A percentile compares a stretch with the other conserved stretches of the same genome.
Evolutionary conservation across 2,888 invertebrate species (phyloP).

Genomic region (Phorcus lineatus): DNA sequence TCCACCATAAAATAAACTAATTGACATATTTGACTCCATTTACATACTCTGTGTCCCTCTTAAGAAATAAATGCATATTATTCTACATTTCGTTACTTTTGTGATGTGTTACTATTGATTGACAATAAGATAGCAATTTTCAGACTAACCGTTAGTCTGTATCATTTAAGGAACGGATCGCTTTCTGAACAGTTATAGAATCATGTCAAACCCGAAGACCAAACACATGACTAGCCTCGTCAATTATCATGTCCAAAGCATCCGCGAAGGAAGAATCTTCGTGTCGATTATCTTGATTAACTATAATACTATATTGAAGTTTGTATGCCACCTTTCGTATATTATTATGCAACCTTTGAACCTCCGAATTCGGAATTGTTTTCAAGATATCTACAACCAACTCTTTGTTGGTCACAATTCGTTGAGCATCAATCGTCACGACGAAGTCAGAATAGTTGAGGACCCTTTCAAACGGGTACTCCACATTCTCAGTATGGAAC

Average conservation of each 20-base stretch:
- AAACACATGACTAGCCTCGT: not conserved
- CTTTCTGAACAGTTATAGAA: too few species aligned
- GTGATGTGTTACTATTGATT: too few species aligned
- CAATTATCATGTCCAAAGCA: not conserved
- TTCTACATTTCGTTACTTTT: too few species aligned
- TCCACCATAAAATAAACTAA: too few species aligned
- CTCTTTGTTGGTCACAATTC: not conserved
- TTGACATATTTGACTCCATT: too few species aligned
- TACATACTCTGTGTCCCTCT: too few species aligned
- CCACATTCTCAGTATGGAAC: slow-evolving; percentile 27
- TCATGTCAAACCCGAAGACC: not conserved
- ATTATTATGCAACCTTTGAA: not conserved
- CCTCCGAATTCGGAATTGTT: not conserved
- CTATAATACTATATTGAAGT: not conserved
- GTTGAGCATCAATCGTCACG: not conserved
- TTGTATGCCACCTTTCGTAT: not conserved
- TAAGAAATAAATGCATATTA: too few species aligned
- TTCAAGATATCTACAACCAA: not conserved
- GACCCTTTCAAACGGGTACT: slow-evolving; percentile 52
- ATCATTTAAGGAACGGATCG: too few species aligned
- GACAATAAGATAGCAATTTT: too few species aligned
- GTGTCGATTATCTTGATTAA: not conserved
- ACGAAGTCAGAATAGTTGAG: slow-evolving; percentile 34
- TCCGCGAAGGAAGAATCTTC: not conserved
- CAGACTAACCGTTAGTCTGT: too few species aligned